Evolutionary conservation across 2,797 vertebrate species (phyloP), one percentile per base, ranked within the genome.

Genomic region (Smutsia gigantea): DNA sequence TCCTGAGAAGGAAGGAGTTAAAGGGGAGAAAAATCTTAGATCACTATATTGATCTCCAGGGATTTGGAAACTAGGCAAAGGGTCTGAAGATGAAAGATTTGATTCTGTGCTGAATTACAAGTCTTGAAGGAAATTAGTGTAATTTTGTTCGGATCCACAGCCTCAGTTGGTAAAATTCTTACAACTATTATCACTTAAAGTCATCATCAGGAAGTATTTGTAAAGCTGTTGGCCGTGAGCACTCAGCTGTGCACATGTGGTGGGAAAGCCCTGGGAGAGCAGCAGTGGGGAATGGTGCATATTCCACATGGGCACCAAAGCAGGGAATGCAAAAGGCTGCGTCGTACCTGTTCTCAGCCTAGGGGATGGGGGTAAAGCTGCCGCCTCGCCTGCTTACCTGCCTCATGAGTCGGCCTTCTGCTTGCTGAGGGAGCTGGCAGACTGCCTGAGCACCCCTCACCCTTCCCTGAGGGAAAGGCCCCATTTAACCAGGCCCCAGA

Each of bases 31-130:
- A 46, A 90, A 66, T 93, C 46, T 74, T 90, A 42, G 14, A 53
- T 57, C 69, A 79, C 89, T 95, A 94, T 53, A 79, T 87, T 94
- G 78, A 92, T 88, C 93, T 95, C 89, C 0, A n/a, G 57, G 59
- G 89, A 96, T 96, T 72, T 98, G 79, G 66, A 93, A 77, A 95
- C 64, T 21, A 83, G 83, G 59, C 71, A 77, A 78, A 95, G 31
- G 53, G 94, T 89, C 93, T 94, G 78, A 96, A 87, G 92, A 94
- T 94, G 91, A 94, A 95, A 93, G 84, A 93, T 96, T 96, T 97
- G 94, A 93, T 93, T 97, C 84, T 97, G 72, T 69, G 49, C 78
- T 93, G 74, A 96, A 94, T 95, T 91, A 94, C 14, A 93, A 79
- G 82, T 93, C 97, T 94, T 91, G 42, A 86, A 96, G 95, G 86